Evolutionary conservation across 2,113 vertebrate species (phyloP).

Genomic region (Pavo muticus): DNA sequence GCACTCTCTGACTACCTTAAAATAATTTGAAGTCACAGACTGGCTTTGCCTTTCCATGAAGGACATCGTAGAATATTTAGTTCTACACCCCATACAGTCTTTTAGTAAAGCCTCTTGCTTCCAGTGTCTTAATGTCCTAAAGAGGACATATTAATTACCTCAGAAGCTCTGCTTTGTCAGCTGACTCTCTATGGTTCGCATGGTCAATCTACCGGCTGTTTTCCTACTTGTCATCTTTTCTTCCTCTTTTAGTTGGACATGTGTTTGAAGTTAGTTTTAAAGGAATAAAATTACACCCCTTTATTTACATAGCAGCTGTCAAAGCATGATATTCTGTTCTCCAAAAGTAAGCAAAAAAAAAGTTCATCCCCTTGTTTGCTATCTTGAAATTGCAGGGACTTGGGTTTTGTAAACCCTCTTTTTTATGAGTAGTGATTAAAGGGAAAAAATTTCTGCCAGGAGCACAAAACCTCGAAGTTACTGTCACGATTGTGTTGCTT

Average conservation of each 20-base stretch:
- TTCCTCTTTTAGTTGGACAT: not conserved
- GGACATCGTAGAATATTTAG: not conserved
- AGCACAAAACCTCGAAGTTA: not conserved
- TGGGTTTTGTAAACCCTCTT: conserved; percentile 9
- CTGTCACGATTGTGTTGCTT: conserved; percentile 17
- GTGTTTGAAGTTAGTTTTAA: conserved; percentile 48
- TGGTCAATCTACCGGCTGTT: not conserved
- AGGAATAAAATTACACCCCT: conserved; percentile 55
- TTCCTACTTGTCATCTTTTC: conserved; percentile 28
- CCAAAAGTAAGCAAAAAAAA: conserved; percentile 12
- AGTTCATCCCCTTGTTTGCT: conserved; percentile 13
- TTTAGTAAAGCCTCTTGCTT: not conserved
- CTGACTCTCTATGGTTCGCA: not conserved
- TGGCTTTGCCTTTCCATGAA: not conserved
- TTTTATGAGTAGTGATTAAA: conserved; percentile 39
- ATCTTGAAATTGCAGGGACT: conserved; percentile 33
- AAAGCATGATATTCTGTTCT: conserved; percentile 9
- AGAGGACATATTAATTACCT: not conserved
- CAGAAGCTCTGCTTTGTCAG: not conserved
- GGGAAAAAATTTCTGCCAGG: not conserved
- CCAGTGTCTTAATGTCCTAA: not conserved
- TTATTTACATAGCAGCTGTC: conserved; percentile 58
- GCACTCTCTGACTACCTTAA: not conserved
- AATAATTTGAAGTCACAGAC: not conserved
- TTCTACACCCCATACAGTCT: not conserved